Evolutionary conservation across 2,797 vertebrate genomes (phyloP).

Genomic region (Artibeus jamaicensis): DNA sequence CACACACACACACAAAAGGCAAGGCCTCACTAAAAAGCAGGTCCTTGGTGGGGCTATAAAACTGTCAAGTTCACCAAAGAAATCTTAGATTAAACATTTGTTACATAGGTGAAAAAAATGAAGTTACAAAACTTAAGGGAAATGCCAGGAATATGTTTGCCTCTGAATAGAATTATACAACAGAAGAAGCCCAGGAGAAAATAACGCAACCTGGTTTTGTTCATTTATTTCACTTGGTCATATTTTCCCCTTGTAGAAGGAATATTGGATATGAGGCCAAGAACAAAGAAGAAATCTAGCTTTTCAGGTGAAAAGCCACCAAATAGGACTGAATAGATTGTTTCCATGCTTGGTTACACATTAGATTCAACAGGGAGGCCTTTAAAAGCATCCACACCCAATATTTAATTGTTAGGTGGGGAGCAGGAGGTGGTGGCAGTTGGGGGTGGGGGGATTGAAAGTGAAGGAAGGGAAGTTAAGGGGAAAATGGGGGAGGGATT

Average conservation of each 20-base stretch:
- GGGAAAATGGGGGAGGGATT: too few species aligned
- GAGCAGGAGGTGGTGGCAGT: too few species aligned
- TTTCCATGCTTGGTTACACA: neutral
- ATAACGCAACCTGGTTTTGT: neutral
- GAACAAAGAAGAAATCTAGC: conserved; percentile 32
- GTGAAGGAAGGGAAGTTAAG: too few species aligned
- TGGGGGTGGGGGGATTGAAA: neutral
- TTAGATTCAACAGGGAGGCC: neutral
- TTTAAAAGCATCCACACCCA: neutral
- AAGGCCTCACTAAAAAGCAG: neutral
- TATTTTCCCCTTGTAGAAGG: neutral
- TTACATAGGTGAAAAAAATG: neutral
- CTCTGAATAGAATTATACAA: neutral
- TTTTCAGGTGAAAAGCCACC: conserved; percentile 35
- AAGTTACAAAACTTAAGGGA: neutral
- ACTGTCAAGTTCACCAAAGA: neutral
- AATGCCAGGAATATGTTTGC: neutral
- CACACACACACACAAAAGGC: neutral
- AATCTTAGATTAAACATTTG: neutral
- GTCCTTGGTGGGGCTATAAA: neutral
- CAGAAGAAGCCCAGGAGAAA: neutral
- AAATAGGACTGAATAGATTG: neutral
- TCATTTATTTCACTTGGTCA: neutral
- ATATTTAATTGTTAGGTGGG: neutral
- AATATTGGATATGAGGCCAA: neutral